Conservation (phyloP, 2,797 vertebrate genomes). For the Alcedo quadribrachys region DNA sequence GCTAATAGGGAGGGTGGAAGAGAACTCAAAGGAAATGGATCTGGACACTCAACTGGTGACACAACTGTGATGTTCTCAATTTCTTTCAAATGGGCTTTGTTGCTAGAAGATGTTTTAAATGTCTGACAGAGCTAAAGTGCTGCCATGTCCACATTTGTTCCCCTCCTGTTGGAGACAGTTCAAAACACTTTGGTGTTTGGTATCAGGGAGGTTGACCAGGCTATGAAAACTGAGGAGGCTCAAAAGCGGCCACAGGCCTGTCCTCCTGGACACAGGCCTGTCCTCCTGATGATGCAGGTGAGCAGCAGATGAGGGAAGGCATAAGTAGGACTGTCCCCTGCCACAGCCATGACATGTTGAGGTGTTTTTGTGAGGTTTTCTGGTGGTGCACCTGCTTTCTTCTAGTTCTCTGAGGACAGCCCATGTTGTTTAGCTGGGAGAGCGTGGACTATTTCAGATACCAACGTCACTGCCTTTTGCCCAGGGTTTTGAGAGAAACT, state of each 20-base stretch:
- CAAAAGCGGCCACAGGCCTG: background rate
- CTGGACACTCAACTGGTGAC: background rate
- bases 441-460: background rate
- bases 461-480: background rate
- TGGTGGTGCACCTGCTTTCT: background rate
- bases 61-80: background rate
- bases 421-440: background rate
- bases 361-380: rapidly evolving
- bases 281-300: background rate
- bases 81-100: background rate
- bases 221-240: background rate
- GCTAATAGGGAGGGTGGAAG: background rate
- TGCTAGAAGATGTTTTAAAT: background rate
- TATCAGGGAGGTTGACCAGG: background rate
- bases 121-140: background rate
- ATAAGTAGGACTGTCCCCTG: background rate
- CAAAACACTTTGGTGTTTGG: background rate
- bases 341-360: rapidly evolving
- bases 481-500: rapidly evolving
- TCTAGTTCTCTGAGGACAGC: background rate
- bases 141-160: background rate
- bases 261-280: background rate
- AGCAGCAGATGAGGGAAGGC: background rate
- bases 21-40: background rate
- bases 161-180: background rate